Base-by-base conservation (phyloP, 2,113 vertebrate genomes). In the Dipodomys merriami region DNA sequence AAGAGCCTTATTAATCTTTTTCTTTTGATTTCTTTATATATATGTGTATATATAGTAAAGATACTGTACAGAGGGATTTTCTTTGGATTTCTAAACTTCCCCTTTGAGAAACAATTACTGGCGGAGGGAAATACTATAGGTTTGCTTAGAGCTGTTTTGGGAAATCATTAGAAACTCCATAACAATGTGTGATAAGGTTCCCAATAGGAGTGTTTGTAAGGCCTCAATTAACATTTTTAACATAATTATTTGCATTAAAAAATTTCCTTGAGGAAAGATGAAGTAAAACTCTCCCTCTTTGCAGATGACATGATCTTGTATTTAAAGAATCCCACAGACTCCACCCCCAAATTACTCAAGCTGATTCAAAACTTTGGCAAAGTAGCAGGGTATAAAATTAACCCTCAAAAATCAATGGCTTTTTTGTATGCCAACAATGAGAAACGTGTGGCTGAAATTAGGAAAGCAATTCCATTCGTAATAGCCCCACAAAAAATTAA, bases 61-160 rank as follows among this genome's bases (percentile, higher is more conserved):
- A 6, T 39, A 39, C 39, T 39, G 39, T 39, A 39, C 39, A 39
- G 39, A 39, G 39, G 39, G 39, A 39, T 92, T 69, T 95, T 46
- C 23, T 94, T 86, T 81, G n/a, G 20, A n/a, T 91, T 96, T 94
- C 33, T 53, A 95, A 95, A 92, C 30, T 7, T 79, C 53, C 39
- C 25, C 83, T 88, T 94, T 84, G 57, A 69, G 30, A 93, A 94
- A 93, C 22, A 71, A 27, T 78, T 65, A 73, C 35, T 65, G 69
- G 49, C 30, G 35, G 12, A 73, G 30, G 49, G 46, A 80, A 94
- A 71, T 25, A 57, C 64, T 73, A 73, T 5, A 69, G 3, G 62
- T 15, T 91, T 93, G 39, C 72, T 86, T 79, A 83, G 27, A 91
- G 85, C 76, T 74, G 20, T 77, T 35, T 64, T 23, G 72, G 49